A percentile compares a stretch with the other conserved stretches of the same genome.
Evolutionary conservation across 2,888 invertebrate genomes (phyloP).

Genomic region (Phortica magna): DNA sequence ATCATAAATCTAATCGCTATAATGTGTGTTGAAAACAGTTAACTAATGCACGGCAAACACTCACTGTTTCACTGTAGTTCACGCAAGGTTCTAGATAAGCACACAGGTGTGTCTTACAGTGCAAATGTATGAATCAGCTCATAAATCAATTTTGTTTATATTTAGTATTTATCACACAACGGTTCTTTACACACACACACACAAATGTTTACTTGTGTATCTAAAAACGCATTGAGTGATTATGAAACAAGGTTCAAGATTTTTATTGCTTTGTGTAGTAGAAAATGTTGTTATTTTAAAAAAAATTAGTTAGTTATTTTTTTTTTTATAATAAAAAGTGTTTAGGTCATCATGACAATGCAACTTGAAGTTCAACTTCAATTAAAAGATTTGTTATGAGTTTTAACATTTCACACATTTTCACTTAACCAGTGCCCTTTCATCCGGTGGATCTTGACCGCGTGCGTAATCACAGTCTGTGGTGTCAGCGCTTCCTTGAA

Average conservation of each 20-base stretch:
- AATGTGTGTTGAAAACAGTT: not conserved
- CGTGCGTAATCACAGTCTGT: conserved; percentile 84
- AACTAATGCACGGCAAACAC: not conserved
- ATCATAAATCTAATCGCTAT: not conserved
- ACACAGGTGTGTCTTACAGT: too few species aligned
- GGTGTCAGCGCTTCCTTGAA: conserved; percentile 85
- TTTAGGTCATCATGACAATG: not conserved
- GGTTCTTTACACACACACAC: too few species aligned
- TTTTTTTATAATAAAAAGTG: not conserved
- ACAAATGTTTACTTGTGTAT: too few species aligned
- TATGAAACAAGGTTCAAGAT: too few species aligned
- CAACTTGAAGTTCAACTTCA: not conserved
- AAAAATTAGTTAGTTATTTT: too few species aligned
- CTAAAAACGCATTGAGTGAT: too few species aligned
- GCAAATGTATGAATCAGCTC: too few species aligned
- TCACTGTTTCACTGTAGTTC: not conserved
- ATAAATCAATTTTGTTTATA: too few species aligned
- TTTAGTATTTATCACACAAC: too few species aligned
- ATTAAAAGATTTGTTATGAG: not conserved
- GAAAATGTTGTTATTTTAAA: too few species aligned
- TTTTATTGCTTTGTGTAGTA: too few species aligned
- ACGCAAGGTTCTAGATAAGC: too few species aligned
- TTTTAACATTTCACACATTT: not conserved
- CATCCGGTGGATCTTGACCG: conserved; percentile 87
- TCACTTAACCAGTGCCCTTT: conserved; percentile 62